Percentiles rank a stretch among this genome's conserved stretches.
phyloP scores from a whole-genome alignment of 2,113 vertebrate genomes.

The Helogale parvula region DNA sequence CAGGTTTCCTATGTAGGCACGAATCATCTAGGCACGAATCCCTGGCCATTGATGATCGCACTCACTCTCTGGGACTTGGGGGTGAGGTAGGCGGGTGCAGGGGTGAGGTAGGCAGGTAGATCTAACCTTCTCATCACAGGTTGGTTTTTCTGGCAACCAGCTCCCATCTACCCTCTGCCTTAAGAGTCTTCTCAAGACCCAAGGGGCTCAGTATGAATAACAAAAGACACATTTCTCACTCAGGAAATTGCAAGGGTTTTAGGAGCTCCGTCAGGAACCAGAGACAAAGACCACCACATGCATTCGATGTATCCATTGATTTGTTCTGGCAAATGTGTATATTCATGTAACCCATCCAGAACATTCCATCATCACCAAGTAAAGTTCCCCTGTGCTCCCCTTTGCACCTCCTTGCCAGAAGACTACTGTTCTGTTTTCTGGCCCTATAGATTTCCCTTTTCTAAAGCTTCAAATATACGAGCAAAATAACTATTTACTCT shows the following conservation, averaged over 20 bases:
- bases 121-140: not conserved
- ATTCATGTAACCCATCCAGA: not conserved
- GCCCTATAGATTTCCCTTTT: not conserved
- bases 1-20: not conserved
- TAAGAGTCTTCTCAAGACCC: too few species aligned
- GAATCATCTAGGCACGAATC: not conserved
- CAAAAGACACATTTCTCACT: not conserved
- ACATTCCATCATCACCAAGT: too few species aligned
- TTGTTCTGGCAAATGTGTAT: not conserved
- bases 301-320: rapidly evolving
- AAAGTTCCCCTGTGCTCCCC: not conserved
- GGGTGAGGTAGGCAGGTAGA: not conserved
- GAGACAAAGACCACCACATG: not conserved
- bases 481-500: too few species aligned
- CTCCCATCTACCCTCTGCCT: not conserved
- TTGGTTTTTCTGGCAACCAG: not conserved
- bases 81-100: not conserved
- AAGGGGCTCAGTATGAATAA: not conserved
- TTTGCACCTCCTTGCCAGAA: not conserved
- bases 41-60: not conserved
- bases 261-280: not conserved
- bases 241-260: not conserved
- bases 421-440: not conserved
- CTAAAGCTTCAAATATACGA: not conserved
- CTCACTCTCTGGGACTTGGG: not conserved